phyloP scores from a whole-genome alignment of 2,113 vertebrate genomes.

The Notothenia coriiceps region DNA sequence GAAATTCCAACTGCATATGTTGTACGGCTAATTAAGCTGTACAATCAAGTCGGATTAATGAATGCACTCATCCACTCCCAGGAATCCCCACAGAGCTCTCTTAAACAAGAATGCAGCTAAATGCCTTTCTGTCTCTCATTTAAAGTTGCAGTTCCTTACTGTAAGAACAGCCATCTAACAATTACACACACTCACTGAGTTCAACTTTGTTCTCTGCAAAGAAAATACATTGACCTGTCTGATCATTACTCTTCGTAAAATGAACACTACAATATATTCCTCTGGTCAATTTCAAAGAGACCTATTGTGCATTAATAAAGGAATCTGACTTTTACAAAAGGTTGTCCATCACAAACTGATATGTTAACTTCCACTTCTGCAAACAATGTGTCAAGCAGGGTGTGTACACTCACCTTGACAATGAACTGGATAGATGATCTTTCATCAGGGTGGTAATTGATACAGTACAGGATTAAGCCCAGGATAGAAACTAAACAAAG shows the following conservation, averaged over 20 bases:
- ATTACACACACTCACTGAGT: neutral
- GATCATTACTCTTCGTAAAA: neutral
- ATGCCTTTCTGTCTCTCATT: constrained; percentile 27
- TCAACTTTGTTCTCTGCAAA: constrained; percentile 21
- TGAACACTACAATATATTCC: neutral
- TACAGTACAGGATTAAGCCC: constrained; percentile 91
- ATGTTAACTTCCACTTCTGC: neutral
- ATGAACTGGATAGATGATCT: constrained; percentile 90
- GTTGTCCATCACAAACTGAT: neutral
- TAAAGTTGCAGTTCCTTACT: neutral
- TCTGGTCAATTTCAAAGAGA: neutral
- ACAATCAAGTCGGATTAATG: constrained; percentile 44
- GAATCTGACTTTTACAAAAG: neutral
- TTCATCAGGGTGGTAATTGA: constrained; percentile 92
- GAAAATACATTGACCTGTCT: neutral
- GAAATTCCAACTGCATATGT: constrained; percentile 52
- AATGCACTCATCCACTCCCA: constrained; percentile 43
- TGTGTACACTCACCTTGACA: constrained; percentile 87
- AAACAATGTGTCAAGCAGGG: neutral
- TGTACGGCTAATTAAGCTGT: constrained; percentile 53
- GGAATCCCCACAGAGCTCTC: constrained; percentile 41
- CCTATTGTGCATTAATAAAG: too few species aligned
- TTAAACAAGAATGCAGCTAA: constrained; percentile 38
- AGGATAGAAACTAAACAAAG: constrained; percentile 90
- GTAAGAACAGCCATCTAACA: neutral